Conservation (phyloP, 1,140 invertebrate species). For the Drosophila trapezifrons region DNA sequence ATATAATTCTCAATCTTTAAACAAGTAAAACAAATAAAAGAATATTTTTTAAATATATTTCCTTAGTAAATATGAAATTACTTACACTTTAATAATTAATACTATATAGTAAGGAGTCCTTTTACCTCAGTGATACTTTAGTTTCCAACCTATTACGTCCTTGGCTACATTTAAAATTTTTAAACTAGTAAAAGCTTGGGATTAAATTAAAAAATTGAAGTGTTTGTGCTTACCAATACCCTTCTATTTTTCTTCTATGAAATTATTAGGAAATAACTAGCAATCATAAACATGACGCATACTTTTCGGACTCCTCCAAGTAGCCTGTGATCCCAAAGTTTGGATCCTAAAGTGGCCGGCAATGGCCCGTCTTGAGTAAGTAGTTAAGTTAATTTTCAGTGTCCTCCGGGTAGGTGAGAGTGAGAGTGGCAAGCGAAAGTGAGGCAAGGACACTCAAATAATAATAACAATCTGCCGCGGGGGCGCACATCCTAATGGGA, state of each 20-base stretch:
- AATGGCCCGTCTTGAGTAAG: slow-evolving; percentile 21
- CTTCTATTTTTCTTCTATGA: neutral
- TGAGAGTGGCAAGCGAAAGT: slow-evolving; percentile 10
- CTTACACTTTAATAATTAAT: no score
- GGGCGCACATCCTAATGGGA: slow-evolving; percentile 26
- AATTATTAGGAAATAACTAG: slow-evolving; percentile 5
- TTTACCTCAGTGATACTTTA: no score
- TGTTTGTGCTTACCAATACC: neutral
- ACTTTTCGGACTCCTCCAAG: slow-evolving; percentile 6
- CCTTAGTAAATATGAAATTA: no score
- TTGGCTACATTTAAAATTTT: no score
- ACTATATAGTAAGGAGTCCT: no score
- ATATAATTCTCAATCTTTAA: no score
- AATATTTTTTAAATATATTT: no score
- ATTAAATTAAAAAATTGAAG: neutral
- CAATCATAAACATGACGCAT: slow-evolving; percentile 27
- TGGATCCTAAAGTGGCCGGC: slow-evolving; percentile 1
- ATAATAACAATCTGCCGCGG: slow-evolving; percentile 46
- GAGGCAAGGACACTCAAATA: slow-evolving; percentile 42
- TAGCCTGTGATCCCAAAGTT: slow-evolving; percentile 5
- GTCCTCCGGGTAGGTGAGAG: slow-evolving; percentile 13
- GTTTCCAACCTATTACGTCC: no score
- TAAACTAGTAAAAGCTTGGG: no score
- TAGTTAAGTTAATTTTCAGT: slow-evolving; percentile 41
- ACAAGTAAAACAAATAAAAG: no score